phyloP scores from a whole-genome alignment of 1,140 invertebrate genomes.

The Sarcophaga bullata region DNA sequence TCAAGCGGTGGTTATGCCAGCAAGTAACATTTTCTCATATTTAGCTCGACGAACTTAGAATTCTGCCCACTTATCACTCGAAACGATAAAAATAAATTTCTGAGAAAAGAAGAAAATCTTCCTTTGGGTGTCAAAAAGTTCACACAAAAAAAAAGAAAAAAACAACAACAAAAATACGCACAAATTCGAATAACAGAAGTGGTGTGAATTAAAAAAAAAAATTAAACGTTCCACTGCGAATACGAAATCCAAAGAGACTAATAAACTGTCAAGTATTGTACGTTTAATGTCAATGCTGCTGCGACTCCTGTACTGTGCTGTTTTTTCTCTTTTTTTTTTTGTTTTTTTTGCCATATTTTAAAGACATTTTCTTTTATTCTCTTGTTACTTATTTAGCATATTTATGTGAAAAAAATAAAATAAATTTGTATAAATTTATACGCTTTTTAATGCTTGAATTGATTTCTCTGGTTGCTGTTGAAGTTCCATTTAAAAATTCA shows the following conservation, averaged over 20 bases:
- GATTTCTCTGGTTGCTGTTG: neutral
- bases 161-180: neutral
- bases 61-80: neutral
- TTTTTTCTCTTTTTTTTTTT: too few species aligned
- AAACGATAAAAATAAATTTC: neutral
- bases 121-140: neutral
- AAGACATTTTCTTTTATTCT: neutral
- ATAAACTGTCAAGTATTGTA: constrained; percentile 5
- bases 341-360: too few species aligned
- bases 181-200: neutral
- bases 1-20: too few species aligned
- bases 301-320: neutral
- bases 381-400: constrained; percentile 6
- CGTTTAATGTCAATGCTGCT: neutral
- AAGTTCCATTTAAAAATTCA: too few species aligned
- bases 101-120: neutral
- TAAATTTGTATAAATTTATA: constrained; percentile 5
- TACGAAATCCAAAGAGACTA: neutral
- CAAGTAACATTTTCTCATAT: too few species aligned
- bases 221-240: neutral
- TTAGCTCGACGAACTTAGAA: neutral
- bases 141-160: neutral
- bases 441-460: constrained; percentile 27
- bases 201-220: neutral
- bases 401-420: neutral